A percentile compares a stretch with the other conserved stretches of the same genome.
Conservation (phyloP, 2,113 vertebrate genomes). For the Periophthalmus modestus region DNA sequence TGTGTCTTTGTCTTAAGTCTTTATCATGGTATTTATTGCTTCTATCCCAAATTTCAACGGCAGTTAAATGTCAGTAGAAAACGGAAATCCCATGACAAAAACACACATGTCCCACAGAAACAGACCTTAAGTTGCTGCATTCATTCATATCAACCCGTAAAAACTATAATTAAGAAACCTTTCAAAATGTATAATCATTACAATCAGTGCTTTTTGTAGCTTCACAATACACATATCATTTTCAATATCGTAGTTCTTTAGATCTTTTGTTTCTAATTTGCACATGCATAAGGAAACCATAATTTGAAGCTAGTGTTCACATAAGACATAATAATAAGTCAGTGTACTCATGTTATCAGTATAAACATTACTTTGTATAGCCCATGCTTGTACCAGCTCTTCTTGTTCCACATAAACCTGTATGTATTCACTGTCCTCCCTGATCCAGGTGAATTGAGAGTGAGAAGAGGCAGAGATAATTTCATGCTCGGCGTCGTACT, state of each 20-base stretch:
- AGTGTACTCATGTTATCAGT: neutral
- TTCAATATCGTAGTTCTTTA: neutral
- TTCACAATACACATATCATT: neutral
- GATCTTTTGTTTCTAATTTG: neutral
- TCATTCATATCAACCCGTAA: no score
- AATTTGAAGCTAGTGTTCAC: neutral
- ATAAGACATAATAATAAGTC: neutral
- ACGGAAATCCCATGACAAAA: no score
- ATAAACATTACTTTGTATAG: neutral
- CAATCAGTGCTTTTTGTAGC: neutral
- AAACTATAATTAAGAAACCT: no score
- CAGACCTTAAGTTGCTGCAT: no score
- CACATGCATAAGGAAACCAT: neutral
- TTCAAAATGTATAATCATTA: neutral
- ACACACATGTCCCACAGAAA: no score
- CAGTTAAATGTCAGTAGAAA: no score
- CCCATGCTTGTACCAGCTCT: neutral
- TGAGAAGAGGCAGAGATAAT: constrained; percentile 47
- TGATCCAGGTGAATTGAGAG: constrained; percentile 27
- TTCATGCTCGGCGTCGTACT: constrained; percentile 62
- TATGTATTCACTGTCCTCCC: neutral
- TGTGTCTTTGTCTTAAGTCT: no score
- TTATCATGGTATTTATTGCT: no score
- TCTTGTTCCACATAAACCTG: neutral
- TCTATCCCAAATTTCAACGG: no score